Evolutionary conservation across 2,888 invertebrate genomes (phyloP).

Genomic region (Ypsolopha sequella): DNA sequence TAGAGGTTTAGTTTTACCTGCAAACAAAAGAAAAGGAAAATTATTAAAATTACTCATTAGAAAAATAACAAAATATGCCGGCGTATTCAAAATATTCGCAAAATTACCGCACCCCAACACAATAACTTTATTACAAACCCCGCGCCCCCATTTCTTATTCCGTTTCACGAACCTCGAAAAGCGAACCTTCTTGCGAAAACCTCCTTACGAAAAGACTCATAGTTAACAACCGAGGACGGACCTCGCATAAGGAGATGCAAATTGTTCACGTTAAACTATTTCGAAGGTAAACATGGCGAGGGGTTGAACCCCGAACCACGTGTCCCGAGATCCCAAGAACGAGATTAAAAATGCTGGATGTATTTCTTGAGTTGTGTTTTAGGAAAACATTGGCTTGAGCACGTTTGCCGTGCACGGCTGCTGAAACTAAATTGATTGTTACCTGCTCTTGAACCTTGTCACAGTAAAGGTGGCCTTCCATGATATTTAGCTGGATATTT

Average conservation of each 20-base stretch:
- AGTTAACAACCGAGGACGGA: slow-evolving; percentile 64
- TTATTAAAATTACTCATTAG: too few relatives aligned
- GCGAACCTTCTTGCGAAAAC: slow-evolving; percentile 10
- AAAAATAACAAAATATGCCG: too few relatives aligned
- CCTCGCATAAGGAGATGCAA: slow-evolving; percentile 67
- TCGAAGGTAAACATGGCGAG: slow-evolving; percentile 65
- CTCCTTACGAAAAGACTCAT: slow-evolving; percentile 31
- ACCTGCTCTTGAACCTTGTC: too few relatives aligned
- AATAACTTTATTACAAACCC: slow-evolving; percentile 4
- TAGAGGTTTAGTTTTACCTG: too few relatives aligned
- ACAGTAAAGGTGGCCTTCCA: too few relatives aligned
- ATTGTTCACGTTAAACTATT: slow-evolving; percentile 70
- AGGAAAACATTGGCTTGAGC: too few relatives aligned
- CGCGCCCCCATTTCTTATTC: slow-evolving; percentile 15
- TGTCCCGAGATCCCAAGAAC: slow-evolving; percentile 57
- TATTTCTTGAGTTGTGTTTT: too few relatives aligned
- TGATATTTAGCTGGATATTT: too few relatives aligned
- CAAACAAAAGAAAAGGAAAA: too few relatives aligned
- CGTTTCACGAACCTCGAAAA: slow-evolving; percentile 15
- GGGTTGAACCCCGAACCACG: slow-evolving; percentile 44
- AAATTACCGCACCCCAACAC: slow-evolving; percentile 4
- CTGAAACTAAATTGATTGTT: too few relatives aligned
- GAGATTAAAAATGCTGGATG: slow-evolving; percentile 69
- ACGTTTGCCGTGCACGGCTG: too few relatives aligned
- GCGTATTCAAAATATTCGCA: neutral